Percentiles rank a stretch among this genome's conserved stretches.
phyloP scores from a whole-genome alignment of 1,140 invertebrate species.

The Portunus trituberculatus region DNA sequence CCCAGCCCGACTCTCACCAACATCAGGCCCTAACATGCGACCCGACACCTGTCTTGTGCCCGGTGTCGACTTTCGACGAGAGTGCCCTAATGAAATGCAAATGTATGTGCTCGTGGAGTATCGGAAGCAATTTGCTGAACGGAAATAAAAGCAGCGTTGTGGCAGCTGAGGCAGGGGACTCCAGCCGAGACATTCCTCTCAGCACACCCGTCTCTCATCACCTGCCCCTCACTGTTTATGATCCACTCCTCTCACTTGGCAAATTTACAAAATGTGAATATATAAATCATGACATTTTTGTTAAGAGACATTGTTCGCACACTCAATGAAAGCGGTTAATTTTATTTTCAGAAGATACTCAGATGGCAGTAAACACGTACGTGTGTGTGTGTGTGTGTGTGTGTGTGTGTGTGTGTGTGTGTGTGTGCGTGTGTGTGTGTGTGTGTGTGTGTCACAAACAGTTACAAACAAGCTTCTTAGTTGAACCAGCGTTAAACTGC shows the following conservation, averaged over 20 bases:
- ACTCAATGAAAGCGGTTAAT: too few species aligned
- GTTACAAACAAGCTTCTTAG: background rate
- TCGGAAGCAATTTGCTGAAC: constrained; percentile 12
- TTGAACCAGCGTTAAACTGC: too few species aligned
- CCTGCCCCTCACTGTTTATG: background rate
- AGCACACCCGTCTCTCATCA: background rate
- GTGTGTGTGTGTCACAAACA: background rate
- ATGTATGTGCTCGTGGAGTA: constrained; percentile 10
- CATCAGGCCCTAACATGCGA: background rate
- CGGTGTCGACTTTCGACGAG: background rate
- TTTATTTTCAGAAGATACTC: too few species aligned
- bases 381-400: too few species aligned
- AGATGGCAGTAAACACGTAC: too few species aligned
- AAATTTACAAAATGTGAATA: too few species aligned
- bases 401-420: too few species aligned
- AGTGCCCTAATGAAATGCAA: constrained; percentile 1
- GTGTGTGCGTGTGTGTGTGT: too few species aligned
- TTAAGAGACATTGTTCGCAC: too few species aligned
- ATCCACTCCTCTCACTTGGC: background rate
- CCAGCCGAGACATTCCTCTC: background rate
- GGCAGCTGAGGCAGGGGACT: background rate
- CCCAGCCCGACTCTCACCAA: background rate
- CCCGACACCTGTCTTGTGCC: constrained; percentile 8
- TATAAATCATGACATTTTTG: too few species aligned
- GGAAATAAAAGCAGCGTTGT: constrained; percentile 12